These are phyloP conservation scores for Pentalonia nigronervosa DNA, from an alignment of 1,140 invertebrate species.

Conservation along the genomic window DNA sequence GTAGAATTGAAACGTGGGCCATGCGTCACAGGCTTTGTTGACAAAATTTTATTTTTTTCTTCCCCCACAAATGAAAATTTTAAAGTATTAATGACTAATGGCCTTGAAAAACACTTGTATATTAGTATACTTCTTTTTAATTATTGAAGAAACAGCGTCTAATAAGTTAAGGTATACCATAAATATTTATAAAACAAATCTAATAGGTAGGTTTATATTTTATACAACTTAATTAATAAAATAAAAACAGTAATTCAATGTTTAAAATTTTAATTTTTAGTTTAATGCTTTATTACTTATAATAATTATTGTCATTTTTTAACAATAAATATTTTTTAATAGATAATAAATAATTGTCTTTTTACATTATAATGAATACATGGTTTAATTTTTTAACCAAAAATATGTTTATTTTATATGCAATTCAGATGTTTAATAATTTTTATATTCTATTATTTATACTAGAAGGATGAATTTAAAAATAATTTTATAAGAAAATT, in stretches of 20 bases:
- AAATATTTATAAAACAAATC: neutral
- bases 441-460: neutral
- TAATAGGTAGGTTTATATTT: neutral
- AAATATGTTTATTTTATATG: no score
- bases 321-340: neutral
- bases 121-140: neutral
- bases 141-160: neutral
- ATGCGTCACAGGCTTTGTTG: constrained; percentile 51
- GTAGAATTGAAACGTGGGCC: constrained; percentile 31
- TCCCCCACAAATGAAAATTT: constrained; percentile 25
- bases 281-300: neutral
- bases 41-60: constrained; percentile 40
- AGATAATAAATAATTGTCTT: neutral
- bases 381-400: no score
- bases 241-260: neutral
- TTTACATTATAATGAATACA: neutral
- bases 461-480: neutral
- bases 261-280: neutral
- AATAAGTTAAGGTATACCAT: neutral
- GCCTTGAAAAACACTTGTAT: neutral
- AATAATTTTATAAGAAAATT: neutral
- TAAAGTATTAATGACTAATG: neutral
- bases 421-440: neutral
- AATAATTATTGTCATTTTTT: neutral
- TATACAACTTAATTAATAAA: neutral